Base-by-base conservation (phyloP, 1,140 invertebrate species). In the Musca domestica region DNA sequence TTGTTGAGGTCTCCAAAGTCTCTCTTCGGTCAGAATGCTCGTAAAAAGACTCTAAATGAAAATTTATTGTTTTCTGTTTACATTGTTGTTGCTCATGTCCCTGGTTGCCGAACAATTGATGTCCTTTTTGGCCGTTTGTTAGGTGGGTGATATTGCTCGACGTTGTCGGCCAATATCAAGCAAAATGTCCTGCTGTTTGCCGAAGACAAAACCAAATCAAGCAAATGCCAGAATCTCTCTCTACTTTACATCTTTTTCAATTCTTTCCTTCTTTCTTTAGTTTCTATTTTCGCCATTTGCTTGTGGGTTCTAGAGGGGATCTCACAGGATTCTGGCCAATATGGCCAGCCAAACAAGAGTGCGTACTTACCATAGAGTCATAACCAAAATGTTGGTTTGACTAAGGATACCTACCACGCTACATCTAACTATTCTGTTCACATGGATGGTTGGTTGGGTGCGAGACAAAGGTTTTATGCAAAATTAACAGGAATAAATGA, bases 131-230 rank as follows among this genome's bases (percentile, higher is more conserved):
- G 2, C 10, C 17, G 9, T 20, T 7, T 63, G 58, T 63, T 63
- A 30, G 30, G 27, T 63, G 47, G 67, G 67, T 68, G 67, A 58
- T 48, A 64, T 61, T 67, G 41, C 22, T 22, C 9, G 20, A 14
- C 20, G 19, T 54, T 58, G 67, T 34, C 67, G 67, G 67, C 63
- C 47, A 49, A 68, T 58, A 68, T 68, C 67, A 68, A 68, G 58
- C 58, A 64, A 64, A 51, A 49, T 61, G 48, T 61, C 67, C 67
- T 61, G 61, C 58, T 64, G 67, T 68, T 68, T 34, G 22, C 34
- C 34, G 34, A 41, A 41, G 34, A 41, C 34, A 56, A 56, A 56
- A 25, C 10, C 22, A 56, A 56, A 25, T 27, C 12, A 27, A 30
- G n/a, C 52, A 15, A 23, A 54, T 54, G 20, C 20, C 2, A 54